Evolutionary conservation across 2,113 vertebrate species (phyloP).

Genomic region (Crypturellus undulatus): DNA sequence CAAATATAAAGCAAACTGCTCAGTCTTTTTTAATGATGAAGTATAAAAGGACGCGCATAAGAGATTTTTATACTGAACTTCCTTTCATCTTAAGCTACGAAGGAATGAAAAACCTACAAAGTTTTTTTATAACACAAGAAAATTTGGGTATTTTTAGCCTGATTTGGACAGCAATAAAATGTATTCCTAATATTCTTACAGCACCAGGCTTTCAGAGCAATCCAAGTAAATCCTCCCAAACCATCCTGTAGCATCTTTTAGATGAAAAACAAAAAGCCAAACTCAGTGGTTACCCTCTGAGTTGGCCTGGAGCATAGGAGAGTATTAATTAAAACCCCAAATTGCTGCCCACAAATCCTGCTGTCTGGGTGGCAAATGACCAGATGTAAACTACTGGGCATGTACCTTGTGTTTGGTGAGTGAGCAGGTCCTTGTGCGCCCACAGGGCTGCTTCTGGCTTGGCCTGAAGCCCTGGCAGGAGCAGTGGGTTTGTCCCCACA

Average conservation of each 20-base stretch:
- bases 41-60: rapidly evolving
- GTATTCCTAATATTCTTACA: neutral
- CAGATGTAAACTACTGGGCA: neutral
- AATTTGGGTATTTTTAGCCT: constrained; percentile 8
- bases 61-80: neutral
- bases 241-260: neutral
- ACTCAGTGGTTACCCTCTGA: neutral
- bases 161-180: neutral
- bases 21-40: neutral
- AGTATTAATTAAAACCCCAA: neutral
- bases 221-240: neutral
- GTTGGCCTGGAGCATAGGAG: neutral
- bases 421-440: neutral
- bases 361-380: neutral
- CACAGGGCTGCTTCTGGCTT: neutral
- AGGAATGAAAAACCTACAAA: neutral
- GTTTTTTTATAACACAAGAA: neutral
- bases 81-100: neutral
- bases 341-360: neutral
- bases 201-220: neutral
- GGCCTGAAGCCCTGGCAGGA: neutral
- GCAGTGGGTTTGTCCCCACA: neutral
- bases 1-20: neutral
- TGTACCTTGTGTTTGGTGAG: neutral
- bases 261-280: neutral